These are phyloP conservation scores for Chymomyza fuscimana DNA, from an alignment of 2,888 invertebrate genomes.

Conservation along the genomic window DNA sequence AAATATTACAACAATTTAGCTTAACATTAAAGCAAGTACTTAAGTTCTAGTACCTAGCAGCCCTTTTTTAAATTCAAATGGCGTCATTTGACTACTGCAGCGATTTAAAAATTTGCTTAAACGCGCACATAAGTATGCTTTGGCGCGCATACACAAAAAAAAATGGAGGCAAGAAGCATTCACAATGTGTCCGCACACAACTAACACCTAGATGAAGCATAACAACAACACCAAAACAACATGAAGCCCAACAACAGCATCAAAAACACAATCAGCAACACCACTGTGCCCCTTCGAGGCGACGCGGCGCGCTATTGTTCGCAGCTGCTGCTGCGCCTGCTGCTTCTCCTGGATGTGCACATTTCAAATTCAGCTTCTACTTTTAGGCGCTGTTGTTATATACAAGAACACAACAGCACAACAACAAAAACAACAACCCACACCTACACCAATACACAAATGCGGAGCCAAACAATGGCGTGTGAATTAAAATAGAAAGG, in stretches of 20 bases:
- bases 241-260: conserved; percentile 17
- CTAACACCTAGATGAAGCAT: conserved; percentile 35
- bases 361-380: conserved; percentile 74
- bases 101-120: conserved; percentile 57
- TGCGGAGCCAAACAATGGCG: conserved; percentile 60
- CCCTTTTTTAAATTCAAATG: background rate
- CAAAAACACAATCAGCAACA: conserved; percentile 61
- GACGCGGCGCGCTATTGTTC: conserved; percentile 55
- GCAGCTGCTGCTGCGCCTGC: conserved; percentile 57
- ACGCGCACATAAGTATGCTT: conserved; percentile 48
- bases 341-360: conserved; percentile 36
- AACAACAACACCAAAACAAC: conserved; percentile 31
- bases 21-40: background rate
- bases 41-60: background rate
- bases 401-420: conserved; percentile 32
- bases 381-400: conserved; percentile 58
- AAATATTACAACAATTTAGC: background rate
- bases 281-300: conserved; percentile 1
- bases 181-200: conserved; percentile 25
- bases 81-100: conserved; percentile 2
- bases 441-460: conserved; percentile 19
- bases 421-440: conserved; percentile 23
- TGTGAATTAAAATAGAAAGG: conserved; percentile 73
- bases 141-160: conserved; percentile 21
- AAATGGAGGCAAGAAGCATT: background rate